Percentiles rank a stretch among this genome's conserved stretches.
Evolutionary conservation across 2,797 vertebrate genomes (phyloP).

Genomic region (Knipowitschia caucasica): DNA sequence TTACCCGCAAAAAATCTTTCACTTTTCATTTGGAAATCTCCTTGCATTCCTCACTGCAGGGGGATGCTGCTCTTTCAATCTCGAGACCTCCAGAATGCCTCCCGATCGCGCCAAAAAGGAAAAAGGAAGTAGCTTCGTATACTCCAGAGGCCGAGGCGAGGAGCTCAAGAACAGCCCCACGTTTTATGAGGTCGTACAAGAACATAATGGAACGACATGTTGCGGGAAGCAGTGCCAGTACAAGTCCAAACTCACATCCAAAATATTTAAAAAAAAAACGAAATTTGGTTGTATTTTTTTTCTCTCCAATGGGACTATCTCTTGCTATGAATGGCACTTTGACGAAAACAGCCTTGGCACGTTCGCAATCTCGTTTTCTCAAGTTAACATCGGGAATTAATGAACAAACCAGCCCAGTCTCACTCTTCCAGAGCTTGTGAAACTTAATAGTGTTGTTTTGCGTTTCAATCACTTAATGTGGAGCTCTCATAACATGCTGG

Average conservation of each 20-base stretch:
- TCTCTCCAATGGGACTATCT: constrained; percentile 3
- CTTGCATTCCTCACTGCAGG: constrained; percentile 29
- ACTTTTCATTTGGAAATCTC: constrained; percentile 26
- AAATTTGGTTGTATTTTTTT: constrained; percentile 8
- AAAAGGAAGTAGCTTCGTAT: constrained; percentile 48
- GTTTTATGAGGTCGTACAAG: constrained; percentile 17
- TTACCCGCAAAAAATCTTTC: constrained; percentile 20
- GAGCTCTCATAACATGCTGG: constrained; percentile 53
- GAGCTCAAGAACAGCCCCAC: constrained; percentile 31
- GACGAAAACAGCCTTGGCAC: constrained; percentile 10
- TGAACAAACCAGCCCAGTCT: constrained; percentile 31
- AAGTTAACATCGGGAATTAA: constrained; percentile 37
- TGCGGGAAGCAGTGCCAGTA: constrained; percentile 8
- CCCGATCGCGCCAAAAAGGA: constrained; percentile 10
- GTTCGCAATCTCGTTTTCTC: constrained; percentile 7
- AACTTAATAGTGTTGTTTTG: constrained; percentile 57
- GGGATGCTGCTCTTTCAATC: constrained; percentile 34
- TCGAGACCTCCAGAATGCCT: constrained; percentile 33
- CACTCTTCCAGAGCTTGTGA: constrained; percentile 27
- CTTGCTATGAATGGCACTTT: constrained; percentile 15
- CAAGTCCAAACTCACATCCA: constrained; percentile 25
- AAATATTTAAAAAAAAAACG: constrained; percentile 2
- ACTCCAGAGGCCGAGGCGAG: constrained; percentile 34
- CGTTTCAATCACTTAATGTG: constrained; percentile 54
- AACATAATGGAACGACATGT: constrained; percentile 11